A percentile compares a stretch with the other conserved stretches of the same genome.
Conservation (phyloP, 2,888 invertebrate genomes). For the Lottia scabra region DNA sequence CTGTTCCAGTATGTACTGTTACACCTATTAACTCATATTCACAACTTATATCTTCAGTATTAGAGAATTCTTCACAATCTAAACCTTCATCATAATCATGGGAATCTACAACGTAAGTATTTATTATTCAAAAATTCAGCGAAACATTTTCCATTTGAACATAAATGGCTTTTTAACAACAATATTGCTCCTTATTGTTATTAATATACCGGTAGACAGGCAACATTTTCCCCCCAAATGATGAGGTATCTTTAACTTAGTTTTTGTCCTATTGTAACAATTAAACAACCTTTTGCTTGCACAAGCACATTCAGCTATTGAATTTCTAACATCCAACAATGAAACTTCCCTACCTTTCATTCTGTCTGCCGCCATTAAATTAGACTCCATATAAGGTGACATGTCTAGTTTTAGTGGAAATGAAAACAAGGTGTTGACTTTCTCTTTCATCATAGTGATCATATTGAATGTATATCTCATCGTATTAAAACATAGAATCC, state of each 20-base stretch:
- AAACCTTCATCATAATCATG: slow-evolving; percentile 46
- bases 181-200: too few relatives aligned
- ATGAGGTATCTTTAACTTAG: too few relatives aligned
- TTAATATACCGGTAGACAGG: too few relatives aligned
- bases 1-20: slow-evolving; percentile 97
- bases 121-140: too few relatives aligned
- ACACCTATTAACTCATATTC: slow-evolving; percentile 88
- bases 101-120: slow-evolving; percentile 15
- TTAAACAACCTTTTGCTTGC: too few relatives aligned
- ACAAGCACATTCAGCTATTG: too few relatives aligned
- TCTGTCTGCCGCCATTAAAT: slow-evolving; percentile 72
- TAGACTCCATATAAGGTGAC: slow-evolving; percentile 94
- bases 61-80: slow-evolving; percentile 12
- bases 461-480: slow-evolving; percentile 98
- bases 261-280: too few relatives aligned
- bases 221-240: too few relatives aligned
- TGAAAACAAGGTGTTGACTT: slow-evolving; percentile 96
- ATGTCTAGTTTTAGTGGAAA: slow-evolving; percentile 93
- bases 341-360: slow-evolving; percentile 39
- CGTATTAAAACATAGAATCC: slow-evolving; percentile 94
- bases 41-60: slow-evolving; percentile 55
- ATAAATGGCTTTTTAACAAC: too few relatives aligned
- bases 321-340: too few relatives aligned
- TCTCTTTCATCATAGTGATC: slow-evolving; percentile 96
- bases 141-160: too few relatives aligned